These are phyloP conservation scores for Planiliza haematocheilus DNA, from an alignment of 2,113 vertebrate genomes.

Conservation along the genomic window DNA sequence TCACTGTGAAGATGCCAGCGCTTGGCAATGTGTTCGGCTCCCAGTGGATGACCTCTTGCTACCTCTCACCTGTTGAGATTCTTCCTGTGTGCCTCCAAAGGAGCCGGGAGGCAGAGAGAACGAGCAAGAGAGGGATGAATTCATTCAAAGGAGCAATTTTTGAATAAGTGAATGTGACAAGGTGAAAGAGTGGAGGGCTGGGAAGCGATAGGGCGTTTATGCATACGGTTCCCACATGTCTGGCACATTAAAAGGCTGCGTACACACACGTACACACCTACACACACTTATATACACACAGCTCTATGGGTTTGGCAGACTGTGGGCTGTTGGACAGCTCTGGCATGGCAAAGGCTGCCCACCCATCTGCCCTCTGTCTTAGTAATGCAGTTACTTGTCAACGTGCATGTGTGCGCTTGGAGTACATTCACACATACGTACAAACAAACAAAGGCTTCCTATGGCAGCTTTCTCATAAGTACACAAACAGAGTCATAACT, in stretches of 20 bases:
- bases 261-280: slow-evolving; percentile 40
- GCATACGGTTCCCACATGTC: slow-evolving; percentile 69
- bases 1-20: slow-evolving; percentile 60
- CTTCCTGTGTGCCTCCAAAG: slow-evolving; percentile 37
- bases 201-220: slow-evolving; percentile 68
- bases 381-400: slow-evolving; percentile 72
- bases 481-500: slow-evolving; percentile 58
- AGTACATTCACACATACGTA: slow-evolving; percentile 49
- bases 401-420: slow-evolving; percentile 45
- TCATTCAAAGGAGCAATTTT: slow-evolving; percentile 70
- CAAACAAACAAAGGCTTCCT: slow-evolving; percentile 61
- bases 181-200: slow-evolving; percentile 70
- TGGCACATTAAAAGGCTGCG: slow-evolving; percentile 68
- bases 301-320: slow-evolving; percentile 72
- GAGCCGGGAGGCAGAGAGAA: slow-evolving; percentile 46
- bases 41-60: slow-evolving; percentile 69
- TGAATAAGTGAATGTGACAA: slow-evolving; percentile 79
- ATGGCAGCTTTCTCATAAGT: slow-evolving; percentile 45
- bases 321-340: slow-evolving; percentile 70
- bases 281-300: slow-evolving; percentile 50
- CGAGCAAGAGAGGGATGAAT: slow-evolving; percentile 56
- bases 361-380: slow-evolving; percentile 80
- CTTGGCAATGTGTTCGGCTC: slow-evolving; percentile 66
- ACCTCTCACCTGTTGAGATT: slow-evolving; percentile 79
- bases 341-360: slow-evolving; percentile 72